Conservation (phyloP, 2,888 invertebrate genomes). For the Parthenolecanium corni region DNA sequence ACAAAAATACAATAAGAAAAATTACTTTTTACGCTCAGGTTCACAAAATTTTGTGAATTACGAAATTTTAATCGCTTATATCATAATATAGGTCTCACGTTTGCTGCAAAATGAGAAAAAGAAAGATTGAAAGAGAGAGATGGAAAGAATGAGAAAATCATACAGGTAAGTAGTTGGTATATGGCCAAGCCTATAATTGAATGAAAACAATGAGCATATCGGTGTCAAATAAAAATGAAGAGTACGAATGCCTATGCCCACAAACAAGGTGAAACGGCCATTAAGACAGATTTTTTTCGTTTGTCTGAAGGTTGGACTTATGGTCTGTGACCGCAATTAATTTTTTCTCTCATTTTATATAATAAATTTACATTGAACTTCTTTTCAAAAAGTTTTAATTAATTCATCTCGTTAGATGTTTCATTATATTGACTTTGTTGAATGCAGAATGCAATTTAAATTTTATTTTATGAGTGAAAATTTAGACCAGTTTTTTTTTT, state of each 20-base stretch:
- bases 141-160: no score
- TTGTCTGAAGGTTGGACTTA: not conserved
- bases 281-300: no score
- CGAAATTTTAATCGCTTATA: not conserved
- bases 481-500: no score
- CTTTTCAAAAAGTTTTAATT: no score
- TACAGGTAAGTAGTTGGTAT: not conserved
- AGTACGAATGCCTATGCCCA: not conserved
- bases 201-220: constrained; percentile 13
- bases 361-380: no score
- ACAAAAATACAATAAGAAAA: constrained; percentile 8
- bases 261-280: not conserved
- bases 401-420: no score
- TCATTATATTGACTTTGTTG: no score
- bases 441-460: no score
- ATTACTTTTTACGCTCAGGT: not conserved
- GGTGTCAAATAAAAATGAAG: constrained; percentile 18
- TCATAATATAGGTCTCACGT: not conserved
- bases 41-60: not conserved
- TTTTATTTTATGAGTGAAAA: no score
- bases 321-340: no score
- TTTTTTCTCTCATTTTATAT: no score
- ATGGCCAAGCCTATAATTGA: not conserved
- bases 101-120: not conserved
- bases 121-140: not conserved